Conservation (phyloP, 2,113 vertebrate genomes). For the Electrona antarctica region DNA sequence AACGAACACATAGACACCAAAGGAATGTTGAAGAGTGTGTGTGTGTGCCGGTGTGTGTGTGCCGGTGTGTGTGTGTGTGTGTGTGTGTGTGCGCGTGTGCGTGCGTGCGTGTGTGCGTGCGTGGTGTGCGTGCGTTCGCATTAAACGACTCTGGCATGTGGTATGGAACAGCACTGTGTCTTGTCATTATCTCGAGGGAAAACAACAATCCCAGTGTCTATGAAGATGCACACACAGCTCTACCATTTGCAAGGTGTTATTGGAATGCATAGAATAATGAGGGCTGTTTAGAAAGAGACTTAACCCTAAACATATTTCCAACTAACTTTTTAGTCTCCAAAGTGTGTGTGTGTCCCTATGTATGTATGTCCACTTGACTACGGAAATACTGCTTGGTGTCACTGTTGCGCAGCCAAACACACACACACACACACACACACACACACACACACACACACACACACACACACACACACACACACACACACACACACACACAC, state of each 20-base stretch:
- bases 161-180: conserved; percentile 24
- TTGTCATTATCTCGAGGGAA: conserved; percentile 28
- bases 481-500: too few relatives aligned
- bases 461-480: too few relatives aligned
- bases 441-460: too few relatives aligned
- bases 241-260: conserved; percentile 1
- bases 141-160: not conserved
- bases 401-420: too few relatives aligned
- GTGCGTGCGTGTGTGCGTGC: not conserved
- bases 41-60: not conserved
- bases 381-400: too few relatives aligned
- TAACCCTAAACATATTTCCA: too few relatives aligned
- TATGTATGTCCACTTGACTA: too few relatives aligned
- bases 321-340: too few relatives aligned
- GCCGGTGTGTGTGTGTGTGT: conserved; percentile 21
- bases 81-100: conserved; percentile 16
- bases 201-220: conserved; percentile 29
- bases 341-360: too few relatives aligned
- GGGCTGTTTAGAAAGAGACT: not conserved
- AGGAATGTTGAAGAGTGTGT: conserved; percentile 55
- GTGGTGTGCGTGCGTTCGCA: conserved; percentile 1
- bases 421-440: too few relatives aligned
- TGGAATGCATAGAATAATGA: not conserved
- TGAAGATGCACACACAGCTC: conserved; percentile 20
- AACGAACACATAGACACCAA: conserved; percentile 44